Evolutionary conservation across 2,113 vertebrate species (phyloP).

Genomic region (rabbit (Oryctolagus cuniculus)): DNA sequence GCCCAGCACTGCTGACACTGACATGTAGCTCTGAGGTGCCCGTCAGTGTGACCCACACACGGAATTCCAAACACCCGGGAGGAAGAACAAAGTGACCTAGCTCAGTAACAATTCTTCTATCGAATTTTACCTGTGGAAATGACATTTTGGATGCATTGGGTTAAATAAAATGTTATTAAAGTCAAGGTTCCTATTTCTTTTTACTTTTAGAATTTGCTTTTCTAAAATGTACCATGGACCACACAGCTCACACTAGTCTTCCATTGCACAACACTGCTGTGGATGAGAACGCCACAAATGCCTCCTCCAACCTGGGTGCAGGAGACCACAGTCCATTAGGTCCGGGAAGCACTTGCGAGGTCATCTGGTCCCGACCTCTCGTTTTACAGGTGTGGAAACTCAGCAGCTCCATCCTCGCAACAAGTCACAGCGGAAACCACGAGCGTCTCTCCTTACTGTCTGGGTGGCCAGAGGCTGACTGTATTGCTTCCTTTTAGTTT

Average conservation of each 20-base stretch:
- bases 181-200: not conserved
- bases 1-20: accelerated
- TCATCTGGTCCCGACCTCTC: not conserved
- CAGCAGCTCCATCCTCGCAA: not conserved
- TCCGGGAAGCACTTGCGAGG: not conserved
- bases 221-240: not conserved
- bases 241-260: not conserved
- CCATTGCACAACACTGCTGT: not conserved
- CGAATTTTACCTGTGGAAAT: not conserved
- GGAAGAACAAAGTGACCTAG: not conserved
- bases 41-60: not conserved
- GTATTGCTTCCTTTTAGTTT: not conserved
- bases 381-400: not conserved
- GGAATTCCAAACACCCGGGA: not conserved
- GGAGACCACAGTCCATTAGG: not conserved
- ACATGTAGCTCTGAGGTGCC: not conserved
- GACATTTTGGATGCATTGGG: not conserved
- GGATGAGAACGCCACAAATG: not conserved
- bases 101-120: not conserved
- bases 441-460: not conserved
- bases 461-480: not conserved
- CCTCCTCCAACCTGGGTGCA: not conserved
- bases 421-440: not conserved
- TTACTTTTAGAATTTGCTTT: not conserved
- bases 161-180: conserved; percentile 16